phyloP scores from a whole-genome alignment of 2,113 vertebrate genomes.

The Bubalus kerabau region DNA sequence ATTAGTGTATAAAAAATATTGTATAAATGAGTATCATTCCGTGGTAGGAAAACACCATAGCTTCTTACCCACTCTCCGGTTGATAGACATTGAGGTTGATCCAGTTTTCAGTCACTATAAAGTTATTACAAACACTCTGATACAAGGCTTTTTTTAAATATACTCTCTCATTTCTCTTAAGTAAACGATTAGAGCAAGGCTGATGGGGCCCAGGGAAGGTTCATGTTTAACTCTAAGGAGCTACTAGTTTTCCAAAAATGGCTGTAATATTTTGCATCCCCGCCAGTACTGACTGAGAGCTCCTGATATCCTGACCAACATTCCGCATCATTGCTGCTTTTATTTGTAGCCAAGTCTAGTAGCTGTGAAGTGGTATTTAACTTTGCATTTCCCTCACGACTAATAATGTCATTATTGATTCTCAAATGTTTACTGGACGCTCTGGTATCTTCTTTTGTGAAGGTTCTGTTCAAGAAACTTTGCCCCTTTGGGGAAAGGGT shows the following conservation, averaged over 20 bases:
- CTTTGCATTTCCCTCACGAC: background rate
- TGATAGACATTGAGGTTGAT: background rate
- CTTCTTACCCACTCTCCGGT: background rate
- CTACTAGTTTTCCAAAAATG: background rate
- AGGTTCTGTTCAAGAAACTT: background rate
- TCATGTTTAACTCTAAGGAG: background rate
- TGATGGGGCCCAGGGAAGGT: background rate
- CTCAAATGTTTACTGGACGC: background rate
- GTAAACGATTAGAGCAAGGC: background rate
- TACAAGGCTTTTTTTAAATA: background rate
- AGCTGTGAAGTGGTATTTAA: background rate
- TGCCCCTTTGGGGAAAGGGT: background rate
- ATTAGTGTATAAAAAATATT: background rate
- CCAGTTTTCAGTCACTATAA: background rate
- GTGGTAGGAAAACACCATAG: background rate
- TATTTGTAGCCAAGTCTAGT: background rate
- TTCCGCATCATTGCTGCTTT: background rate
- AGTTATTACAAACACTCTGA: background rate
- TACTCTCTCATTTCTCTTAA: background rate
- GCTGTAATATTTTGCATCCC: background rate
- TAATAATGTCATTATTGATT: background rate
- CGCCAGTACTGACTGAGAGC: background rate
- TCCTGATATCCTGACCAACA: background rate
- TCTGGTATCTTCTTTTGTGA: background rate
- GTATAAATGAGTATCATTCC: background rate